Evolutionary conservation across 2,888 invertebrate genomes (phyloP).

Genomic region (Torymus auratus): DNA sequence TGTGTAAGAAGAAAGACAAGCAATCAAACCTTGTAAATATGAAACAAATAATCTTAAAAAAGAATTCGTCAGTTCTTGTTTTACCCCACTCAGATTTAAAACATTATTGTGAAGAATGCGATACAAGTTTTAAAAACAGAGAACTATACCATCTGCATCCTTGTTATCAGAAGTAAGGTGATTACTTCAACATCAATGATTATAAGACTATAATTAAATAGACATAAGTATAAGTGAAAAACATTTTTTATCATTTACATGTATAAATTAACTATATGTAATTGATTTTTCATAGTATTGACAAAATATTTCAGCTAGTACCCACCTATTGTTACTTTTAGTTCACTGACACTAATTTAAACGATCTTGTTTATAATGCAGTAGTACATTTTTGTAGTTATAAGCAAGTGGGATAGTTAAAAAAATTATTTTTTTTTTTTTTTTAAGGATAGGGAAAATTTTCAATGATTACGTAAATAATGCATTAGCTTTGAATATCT

Average conservation of each 20-base stretch:
- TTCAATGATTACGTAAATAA: constrained; percentile 7
- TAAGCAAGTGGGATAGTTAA: neutral
- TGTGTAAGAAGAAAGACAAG: constrained; percentile 34
- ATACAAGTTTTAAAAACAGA: constrained; percentile 49
- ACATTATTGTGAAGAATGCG: constrained; percentile 53
- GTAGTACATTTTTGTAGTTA: constrained; percentile 1
- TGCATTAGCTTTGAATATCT: constrained; percentile 24
- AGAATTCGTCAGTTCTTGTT: constrained; percentile 7
- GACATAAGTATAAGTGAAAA: neutral
- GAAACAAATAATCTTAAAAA: constrained; percentile 27
- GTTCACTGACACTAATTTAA: constrained; percentile 9
- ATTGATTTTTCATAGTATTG: constrained; percentile 1
- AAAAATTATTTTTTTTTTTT: neutral
- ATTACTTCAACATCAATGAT: constrained; percentile 8
- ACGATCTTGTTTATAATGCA: constrained; percentile 23
- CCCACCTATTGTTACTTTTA: constrained; percentile 1
- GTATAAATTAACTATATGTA: constrained; percentile 11
- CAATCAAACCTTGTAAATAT: constrained; percentile 3
- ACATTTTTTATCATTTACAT: constrained; percentile 11
- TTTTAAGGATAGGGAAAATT: constrained; percentile 33
- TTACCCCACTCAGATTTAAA: constrained; percentile 40
- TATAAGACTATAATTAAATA: constrained; percentile 25
- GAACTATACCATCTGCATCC: constrained; percentile 52
- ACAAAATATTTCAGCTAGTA: constrained; percentile 5
- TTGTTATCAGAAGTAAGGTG: constrained; percentile 54